Evolutionary conservation across 92 coral and sea anemone genomes (phyloP).

Genomic region (Epizoanthus fatuus): DNA sequence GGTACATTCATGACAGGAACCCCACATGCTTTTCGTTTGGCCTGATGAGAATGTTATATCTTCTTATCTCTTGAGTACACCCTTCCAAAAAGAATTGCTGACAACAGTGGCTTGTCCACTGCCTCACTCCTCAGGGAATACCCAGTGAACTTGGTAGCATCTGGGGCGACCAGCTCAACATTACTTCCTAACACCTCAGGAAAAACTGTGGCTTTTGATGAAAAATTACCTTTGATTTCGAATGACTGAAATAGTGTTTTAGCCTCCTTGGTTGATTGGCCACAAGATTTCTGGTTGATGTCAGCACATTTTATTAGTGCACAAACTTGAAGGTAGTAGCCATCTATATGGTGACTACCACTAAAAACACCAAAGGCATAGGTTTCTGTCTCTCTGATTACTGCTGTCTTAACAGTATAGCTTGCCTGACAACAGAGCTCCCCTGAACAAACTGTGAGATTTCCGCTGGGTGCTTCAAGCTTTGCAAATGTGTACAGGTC

Average conservation of each 20-base stretch:
- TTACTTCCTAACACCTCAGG: constrained; percentile 80
- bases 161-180: constrained; percentile 69
- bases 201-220: constrained; percentile 82
- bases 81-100: constrained; percentile 89
- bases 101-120: constrained; percentile 79
- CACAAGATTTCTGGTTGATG: constrained; percentile 75
- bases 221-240: constrained; percentile 83
- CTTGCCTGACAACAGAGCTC: constrained; percentile 78
- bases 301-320: constrained; percentile 82
- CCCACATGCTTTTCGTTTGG: no score
- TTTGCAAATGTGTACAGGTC: constrained; percentile 77
- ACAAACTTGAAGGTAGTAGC: constrained; percentile 82
- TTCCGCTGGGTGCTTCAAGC: constrained; percentile 55
- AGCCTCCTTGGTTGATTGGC: constrained; percentile 64
- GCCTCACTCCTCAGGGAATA: constrained; percentile 51
- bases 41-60: no score
- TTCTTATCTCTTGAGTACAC: constrained; percentile 71
- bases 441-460: constrained; percentile 71
- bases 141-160: constrained; percentile 56
- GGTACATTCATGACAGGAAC: no score
- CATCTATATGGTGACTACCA: constrained; percentile 78
- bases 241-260: constrained; percentile 79
- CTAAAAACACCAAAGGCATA: constrained; percentile 94
- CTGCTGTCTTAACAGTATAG: constrained; percentile 51
- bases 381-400: constrained; percentile 39